These are phyloP conservation scores for Hypsibius dujardini DNA, from an alignment of 1,140 invertebrate species.

Conservation along the genomic window DNA sequence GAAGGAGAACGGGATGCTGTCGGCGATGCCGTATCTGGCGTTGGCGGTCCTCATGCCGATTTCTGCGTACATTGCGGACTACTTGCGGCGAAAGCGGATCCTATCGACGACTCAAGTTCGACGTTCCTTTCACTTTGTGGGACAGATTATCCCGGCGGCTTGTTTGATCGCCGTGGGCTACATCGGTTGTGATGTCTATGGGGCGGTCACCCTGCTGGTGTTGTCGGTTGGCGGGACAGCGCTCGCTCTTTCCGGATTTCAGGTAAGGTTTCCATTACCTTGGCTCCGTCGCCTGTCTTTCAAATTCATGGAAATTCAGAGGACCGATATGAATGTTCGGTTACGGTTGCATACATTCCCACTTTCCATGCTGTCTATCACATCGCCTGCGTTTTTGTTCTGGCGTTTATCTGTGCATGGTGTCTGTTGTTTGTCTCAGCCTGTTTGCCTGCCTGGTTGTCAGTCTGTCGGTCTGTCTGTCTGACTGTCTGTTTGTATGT, in stretches of 20 bases:
- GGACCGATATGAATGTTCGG: too few species aligned
- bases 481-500: too few species aligned
- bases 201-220: constrained; percentile 54
- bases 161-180: constrained; percentile 22
- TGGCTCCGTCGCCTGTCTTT: constrained; percentile 35
- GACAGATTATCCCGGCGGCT: constrained; percentile 20
- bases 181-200: constrained; percentile 25
- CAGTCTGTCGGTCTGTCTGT: too few species aligned
- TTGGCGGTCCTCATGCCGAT: constrained; percentile 70
- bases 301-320: too few species aligned
- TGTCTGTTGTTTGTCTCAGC: too few species aligned
- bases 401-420: too few species aligned
- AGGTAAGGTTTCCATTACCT: neutral
- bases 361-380: too few species aligned
- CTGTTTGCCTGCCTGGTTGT: too few species aligned
- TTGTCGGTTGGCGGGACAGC: constrained; percentile 68
- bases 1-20: constrained; percentile 50
- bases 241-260: constrained; percentile 67
- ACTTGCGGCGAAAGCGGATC: constrained; percentile 47
- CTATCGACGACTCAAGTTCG: constrained; percentile 28
- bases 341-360: too few species aligned
- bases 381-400: too few species aligned
- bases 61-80: constrained; percentile 47
- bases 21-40: constrained; percentile 63
- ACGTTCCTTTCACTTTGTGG: neutral